Evolutionary conservation across 2,888 invertebrate genomes (phyloP).

Genomic region (Drosophila subquinaria): DNA sequence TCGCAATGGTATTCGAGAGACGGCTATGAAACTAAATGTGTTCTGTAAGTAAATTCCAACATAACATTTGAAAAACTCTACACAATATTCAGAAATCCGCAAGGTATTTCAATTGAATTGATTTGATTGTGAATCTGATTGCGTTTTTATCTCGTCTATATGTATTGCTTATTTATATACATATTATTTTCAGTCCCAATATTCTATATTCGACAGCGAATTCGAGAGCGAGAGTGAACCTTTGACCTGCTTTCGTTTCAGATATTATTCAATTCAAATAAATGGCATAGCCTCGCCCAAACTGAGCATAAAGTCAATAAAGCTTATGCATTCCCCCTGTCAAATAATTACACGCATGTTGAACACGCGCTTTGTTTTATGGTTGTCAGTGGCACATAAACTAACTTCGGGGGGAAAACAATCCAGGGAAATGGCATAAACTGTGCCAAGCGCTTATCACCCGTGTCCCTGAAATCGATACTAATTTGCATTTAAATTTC

Average conservation of each 20-base stretch:
- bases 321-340: conserved; percentile 22
- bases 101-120: neutral
- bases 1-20: conserved; percentile 90
- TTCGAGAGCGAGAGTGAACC: neutral
- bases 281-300: conserved; percentile 34
- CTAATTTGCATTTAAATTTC: conserved; percentile 77
- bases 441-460: conserved; percentile 72
- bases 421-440: conserved; percentile 54
- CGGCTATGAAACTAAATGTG: conserved; percentile 92
- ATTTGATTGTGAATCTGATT: neutral
- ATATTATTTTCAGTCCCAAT: neutral
- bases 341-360: conserved; percentile 61
- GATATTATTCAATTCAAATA: conserved; percentile 22
- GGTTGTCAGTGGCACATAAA: conserved; percentile 49
- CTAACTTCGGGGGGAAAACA: conserved; percentile 25
- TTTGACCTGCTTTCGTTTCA: conserved; percentile 28
- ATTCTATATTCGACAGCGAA: neutral
- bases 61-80: neutral
- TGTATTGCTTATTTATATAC: too few relatives aligned
- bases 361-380: conserved; percentile 58
- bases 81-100: neutral
- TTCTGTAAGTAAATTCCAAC: conserved; percentile 90
- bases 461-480: conserved; percentile 72
- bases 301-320: conserved; percentile 30
- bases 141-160: too few relatives aligned